Conservation (phyloP, 2,797 vertebrate genomes). For the Syndactyla subalaris region DNA sequence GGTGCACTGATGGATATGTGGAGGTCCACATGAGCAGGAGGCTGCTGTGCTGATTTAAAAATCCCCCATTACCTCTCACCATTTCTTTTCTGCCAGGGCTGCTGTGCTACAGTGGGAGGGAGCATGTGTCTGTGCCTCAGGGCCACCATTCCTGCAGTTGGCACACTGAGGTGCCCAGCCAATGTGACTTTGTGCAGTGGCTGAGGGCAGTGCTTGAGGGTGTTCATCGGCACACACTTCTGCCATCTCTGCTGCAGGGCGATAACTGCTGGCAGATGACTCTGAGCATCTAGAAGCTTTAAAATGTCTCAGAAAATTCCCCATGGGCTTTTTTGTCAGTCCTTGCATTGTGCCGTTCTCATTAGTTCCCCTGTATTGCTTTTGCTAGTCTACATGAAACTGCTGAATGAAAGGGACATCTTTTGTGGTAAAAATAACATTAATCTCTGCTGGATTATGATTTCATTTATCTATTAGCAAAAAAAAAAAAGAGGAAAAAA, state of each 20-base stretch:
- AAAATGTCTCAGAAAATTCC: neutral
- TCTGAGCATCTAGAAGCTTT: neutral
- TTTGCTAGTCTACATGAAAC: neutral
- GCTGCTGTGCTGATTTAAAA: neutral
- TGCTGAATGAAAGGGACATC: neutral
- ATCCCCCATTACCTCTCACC: neutral
- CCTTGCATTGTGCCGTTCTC: neutral
- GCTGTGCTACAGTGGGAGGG: neutral
- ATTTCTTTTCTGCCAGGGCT: neutral
- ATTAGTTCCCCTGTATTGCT: neutral
- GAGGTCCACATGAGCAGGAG: neutral
- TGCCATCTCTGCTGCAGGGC: neutral
- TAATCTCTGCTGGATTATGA: neutral
- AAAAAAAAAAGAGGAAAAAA: neutral
- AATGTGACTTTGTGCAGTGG: neutral
- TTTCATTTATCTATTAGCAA: neutral
- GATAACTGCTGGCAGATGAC: neutral
- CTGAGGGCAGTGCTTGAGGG: neutral
- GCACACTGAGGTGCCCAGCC: neutral
- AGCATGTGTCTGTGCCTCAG: rapidly evolving
- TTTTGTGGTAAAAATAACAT: neutral
- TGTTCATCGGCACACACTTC: neutral
- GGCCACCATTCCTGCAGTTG: neutral
- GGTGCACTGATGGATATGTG: rapidly evolving
- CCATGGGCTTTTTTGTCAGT: neutral